Percentiles rank a stretch among this genome's conserved stretches.
These are phyloP conservation scores for Melolontha melolontha DNA, from an alignment of 2,888 invertebrate species.

Conservation along the genomic window DNA sequence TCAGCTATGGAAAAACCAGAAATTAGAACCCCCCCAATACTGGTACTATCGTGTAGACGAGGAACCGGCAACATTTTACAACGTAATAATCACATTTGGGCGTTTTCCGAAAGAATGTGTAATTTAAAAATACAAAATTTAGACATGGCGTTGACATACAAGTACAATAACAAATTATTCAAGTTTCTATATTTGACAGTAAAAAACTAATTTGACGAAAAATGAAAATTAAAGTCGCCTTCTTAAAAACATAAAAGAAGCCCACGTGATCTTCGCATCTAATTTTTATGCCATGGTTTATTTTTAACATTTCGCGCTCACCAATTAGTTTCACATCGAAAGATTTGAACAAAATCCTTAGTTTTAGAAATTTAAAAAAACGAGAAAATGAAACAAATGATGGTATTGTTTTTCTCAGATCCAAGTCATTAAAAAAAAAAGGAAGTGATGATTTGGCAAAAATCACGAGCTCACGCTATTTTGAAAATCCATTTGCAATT, in stretches of 20 bases:
- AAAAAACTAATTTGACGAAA: constrained; percentile 23
- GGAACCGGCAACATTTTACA: too few species aligned
- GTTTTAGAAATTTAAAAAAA: background rate
- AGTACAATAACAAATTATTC: too few species aligned
- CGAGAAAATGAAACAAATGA: too few species aligned
- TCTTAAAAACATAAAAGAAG: constrained; percentile 24
- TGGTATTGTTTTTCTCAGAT: constrained; percentile 19
- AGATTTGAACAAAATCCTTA: background rate
- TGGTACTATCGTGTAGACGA: too few species aligned
- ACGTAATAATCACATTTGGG: too few species aligned
- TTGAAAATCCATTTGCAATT: constrained; percentile 35
- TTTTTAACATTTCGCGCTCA: constrained; percentile 2
- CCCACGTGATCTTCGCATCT: background rate
- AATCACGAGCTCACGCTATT: constrained; percentile 13
- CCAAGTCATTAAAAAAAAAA: constrained; percentile 15
- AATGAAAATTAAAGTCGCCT: constrained; percentile 10
- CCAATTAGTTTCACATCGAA: constrained; percentile 30
- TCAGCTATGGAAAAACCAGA: too few species aligned
- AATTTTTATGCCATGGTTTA: background rate
- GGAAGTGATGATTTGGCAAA: constrained; percentile 20
- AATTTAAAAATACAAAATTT: too few species aligned
- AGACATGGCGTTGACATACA: too few species aligned
- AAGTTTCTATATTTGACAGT: background rate
- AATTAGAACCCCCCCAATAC: too few species aligned
- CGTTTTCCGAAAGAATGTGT: too few species aligned